Base-by-base conservation (phyloP, 2,797 vertebrate genomes). In the Rachycentron canadum region DNA sequence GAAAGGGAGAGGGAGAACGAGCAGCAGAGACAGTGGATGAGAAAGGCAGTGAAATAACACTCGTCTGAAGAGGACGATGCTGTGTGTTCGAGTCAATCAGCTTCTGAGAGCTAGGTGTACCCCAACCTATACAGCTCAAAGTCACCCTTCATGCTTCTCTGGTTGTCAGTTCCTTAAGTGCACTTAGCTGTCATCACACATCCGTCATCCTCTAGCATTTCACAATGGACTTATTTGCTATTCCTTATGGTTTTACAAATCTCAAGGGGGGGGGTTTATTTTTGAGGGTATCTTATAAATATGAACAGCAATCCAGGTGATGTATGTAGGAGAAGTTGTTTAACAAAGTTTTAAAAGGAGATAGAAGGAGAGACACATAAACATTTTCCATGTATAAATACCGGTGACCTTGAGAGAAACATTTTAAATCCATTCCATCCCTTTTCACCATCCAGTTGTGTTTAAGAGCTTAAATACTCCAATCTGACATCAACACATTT, bases 21-120 rank as follows among this genome's bases (percentile, higher is more conserved):
- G 73, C 53, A 50, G 78, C 62, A 78, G 83, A 83, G 63, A 36
- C 28, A 84, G 78, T 52, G 82, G 72, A 76, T 69, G 70, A 88
- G 79, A 80, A 66, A 87, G 65, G 84, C 90, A 89, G 77, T 60
- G 76, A 85, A 75, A 78, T 5, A 81, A 71, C 56, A 76, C 45
- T 86, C 75, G 70, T 41, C 47, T 62, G 45, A 82, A 76, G 67
- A 75, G 55, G 23, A 53, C 59, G 76, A 82, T 60, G 65, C 62
- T 73, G 64, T 59, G 68, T 78, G 36, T 50, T n/a, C 21, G 50
- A 87, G 73, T 81, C 69, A 63, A 58, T 73, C 70, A 45, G 58
- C 65, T 36, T 61, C 30, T 40, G 40, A 68, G 52, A 55, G 49
- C 66, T 47, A 25, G 25, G 56, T 38, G 26, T 50, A 56, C 19